Percentiles rank a stretch among this genome's conserved stretches.
phyloP scores from a whole-genome alignment of 2,113 vertebrate genomes.

The Mormyrus iriodes region DNA sequence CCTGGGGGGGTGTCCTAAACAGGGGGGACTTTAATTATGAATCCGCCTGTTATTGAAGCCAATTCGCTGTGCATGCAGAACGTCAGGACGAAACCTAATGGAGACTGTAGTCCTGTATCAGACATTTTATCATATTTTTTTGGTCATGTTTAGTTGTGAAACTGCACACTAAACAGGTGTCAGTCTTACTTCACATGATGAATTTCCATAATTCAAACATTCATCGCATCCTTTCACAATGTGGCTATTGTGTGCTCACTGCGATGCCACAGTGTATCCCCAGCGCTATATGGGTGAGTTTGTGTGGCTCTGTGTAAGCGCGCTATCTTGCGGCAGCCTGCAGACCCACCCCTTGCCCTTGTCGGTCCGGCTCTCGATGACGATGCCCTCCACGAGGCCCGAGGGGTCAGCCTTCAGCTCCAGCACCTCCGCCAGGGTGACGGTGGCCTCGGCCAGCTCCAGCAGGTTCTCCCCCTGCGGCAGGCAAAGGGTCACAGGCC shows the following conservation, averaged over 20 bases:
- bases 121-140: too few relatives aligned
- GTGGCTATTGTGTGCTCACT: not conserved
- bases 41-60: not conserved
- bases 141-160: too few relatives aligned
- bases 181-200: too few relatives aligned
- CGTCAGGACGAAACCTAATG: too few relatives aligned
- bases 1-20: not conserved
- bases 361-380: conserved; percentile 87
- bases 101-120: not conserved
- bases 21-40: not conserved
- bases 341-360: conserved; percentile 73
- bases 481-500: conserved; percentile 16
- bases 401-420: conserved; percentile 79
- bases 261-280: not conserved
- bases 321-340: not conserved
- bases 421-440: conserved; percentile 81
- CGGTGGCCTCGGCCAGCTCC: conserved; percentile 80
- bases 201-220: too few relatives aligned
- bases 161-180: too few relatives aligned
- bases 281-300: too few relatives aligned
- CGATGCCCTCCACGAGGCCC: conserved; percentile 72
- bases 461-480: conserved; percentile 78
- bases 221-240: not conserved
- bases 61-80: not conserved
- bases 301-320: not conserved